Conservation (phyloP, 2,797 vertebrate genomes). For the Tokudaia tokunoshimensis region DNA sequence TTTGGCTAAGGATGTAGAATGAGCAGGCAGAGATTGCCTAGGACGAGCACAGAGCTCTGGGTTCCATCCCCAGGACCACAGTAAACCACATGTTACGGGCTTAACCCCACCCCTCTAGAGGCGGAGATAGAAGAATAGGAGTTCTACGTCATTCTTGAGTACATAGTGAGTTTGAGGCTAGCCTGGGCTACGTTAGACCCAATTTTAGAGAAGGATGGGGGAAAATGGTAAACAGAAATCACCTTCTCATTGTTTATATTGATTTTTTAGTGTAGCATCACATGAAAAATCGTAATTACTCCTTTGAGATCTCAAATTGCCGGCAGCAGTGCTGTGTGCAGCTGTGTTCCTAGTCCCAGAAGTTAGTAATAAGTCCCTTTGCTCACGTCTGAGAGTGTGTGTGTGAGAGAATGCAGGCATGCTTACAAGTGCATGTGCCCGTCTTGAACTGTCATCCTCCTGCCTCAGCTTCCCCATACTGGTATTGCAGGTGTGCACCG, state of each 20-base stretch:
- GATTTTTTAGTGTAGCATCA: neutral
- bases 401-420: neutral
- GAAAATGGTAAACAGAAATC: neutral
- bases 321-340: neutral
- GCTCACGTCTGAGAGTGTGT: neutral
- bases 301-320: neutral
- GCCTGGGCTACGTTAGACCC: neutral
- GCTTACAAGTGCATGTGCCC: neutral
- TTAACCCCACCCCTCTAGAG: neutral
- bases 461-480: neutral
- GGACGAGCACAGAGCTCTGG: neutral
- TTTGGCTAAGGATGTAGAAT: neutral
- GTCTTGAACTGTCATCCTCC: neutral
- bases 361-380: neutral
- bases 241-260: slow-evolving; percentile 15
- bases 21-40: neutral
- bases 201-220: neutral
- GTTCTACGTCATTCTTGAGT: neutral
- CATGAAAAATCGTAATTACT: slow-evolving; percentile 18
- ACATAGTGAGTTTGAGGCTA: neutral
- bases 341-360: neutral
- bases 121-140: neutral
- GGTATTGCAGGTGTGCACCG: neutral
- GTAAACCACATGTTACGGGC: neutral
- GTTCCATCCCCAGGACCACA: neutral